A percentile compares a stretch with the other conserved stretches of the same genome.
phyloP scores from a whole-genome alignment of 2,797 vertebrate genomes.

The Cuculus canorus region DNA sequence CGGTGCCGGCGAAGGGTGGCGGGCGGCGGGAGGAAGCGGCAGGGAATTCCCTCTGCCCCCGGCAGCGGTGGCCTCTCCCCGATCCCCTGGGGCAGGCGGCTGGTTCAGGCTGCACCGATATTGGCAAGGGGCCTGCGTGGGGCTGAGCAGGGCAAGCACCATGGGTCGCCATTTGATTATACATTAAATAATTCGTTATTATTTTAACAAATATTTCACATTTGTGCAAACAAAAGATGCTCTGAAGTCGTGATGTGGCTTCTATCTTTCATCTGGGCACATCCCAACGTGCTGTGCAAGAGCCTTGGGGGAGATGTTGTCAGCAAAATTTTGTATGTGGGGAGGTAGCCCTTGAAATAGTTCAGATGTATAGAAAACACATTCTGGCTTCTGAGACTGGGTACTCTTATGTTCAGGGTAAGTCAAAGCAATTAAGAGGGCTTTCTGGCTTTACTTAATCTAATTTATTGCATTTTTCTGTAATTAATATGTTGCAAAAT shows the following conservation, averaged over 20 bases:
- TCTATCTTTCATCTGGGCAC: background rate
- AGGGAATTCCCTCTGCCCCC: too few relatives aligned
- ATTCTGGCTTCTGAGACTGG: background rate
- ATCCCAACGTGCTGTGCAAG: too few relatives aligned
- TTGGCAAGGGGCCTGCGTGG: too few relatives aligned
- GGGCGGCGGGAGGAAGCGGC: too few relatives aligned
- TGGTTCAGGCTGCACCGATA: too few relatives aligned
- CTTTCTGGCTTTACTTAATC: background rate
- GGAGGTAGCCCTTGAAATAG: slow-evolving; percentile 23
- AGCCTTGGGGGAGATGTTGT: background rate
- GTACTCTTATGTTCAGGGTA: background rate
- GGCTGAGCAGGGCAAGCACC: too few relatives aligned
- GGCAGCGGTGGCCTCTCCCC: too few relatives aligned
- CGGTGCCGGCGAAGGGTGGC: too few relatives aligned
- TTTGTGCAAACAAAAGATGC: background rate
- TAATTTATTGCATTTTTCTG: background rate
- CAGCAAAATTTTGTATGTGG: background rate
- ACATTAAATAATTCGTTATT: too few relatives aligned
- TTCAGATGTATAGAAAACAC: slow-evolving; percentile 10
- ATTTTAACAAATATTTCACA: background rate
- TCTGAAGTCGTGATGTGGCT: rapidly evolving
- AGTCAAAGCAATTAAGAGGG: slow-evolving; percentile 30
- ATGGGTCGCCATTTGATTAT: too few relatives aligned
- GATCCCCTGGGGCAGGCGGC: too few relatives aligned
- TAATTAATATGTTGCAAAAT: background rate